These are phyloP conservation scores for Paramisgurnus dabryanus DNA, from an alignment of 2,113 vertebrate species.

Conservation along the genomic window DNA sequence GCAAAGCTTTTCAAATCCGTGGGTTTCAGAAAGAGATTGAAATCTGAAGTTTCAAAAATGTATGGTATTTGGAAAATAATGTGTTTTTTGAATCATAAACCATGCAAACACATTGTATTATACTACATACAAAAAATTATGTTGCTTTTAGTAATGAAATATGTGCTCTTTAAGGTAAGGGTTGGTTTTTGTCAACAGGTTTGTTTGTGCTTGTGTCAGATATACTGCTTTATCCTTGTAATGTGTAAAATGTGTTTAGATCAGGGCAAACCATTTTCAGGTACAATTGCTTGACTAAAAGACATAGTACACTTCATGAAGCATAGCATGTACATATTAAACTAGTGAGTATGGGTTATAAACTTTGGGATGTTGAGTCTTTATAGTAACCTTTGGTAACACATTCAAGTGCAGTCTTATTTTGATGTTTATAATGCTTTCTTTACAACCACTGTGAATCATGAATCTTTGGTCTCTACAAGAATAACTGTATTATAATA, in stretches of 20 bases:
- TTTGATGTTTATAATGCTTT: background rate
- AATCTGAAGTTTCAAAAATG: too few species aligned
- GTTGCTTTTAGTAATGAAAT: too few species aligned
- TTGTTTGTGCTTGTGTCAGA: background rate
- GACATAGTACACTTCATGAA: background rate
- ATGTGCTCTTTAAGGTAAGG: background rate
- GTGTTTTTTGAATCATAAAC: too few species aligned
- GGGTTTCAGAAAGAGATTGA: too few species aligned
- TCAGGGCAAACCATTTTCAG: background rate
- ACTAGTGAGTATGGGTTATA: background rate
- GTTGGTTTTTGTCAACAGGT: background rate
- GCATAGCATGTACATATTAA: background rate
- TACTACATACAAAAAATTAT: background rate
- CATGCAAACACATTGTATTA: background rate
- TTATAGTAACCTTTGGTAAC: background rate
- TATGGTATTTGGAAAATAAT: too few species aligned
- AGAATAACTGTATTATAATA: constrained; percentile 55
- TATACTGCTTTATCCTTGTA: background rate
- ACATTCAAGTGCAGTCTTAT: background rate
- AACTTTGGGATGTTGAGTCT: background rate
- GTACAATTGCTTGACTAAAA: background rate
- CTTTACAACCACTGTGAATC: background rate
- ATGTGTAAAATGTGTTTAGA: background rate
- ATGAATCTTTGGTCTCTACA: constrained; percentile 75
- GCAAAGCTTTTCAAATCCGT: too few species aligned